Conservation (phyloP, 1,140 invertebrate genomes). For the Leguminivora glycinivorella region DNA sequence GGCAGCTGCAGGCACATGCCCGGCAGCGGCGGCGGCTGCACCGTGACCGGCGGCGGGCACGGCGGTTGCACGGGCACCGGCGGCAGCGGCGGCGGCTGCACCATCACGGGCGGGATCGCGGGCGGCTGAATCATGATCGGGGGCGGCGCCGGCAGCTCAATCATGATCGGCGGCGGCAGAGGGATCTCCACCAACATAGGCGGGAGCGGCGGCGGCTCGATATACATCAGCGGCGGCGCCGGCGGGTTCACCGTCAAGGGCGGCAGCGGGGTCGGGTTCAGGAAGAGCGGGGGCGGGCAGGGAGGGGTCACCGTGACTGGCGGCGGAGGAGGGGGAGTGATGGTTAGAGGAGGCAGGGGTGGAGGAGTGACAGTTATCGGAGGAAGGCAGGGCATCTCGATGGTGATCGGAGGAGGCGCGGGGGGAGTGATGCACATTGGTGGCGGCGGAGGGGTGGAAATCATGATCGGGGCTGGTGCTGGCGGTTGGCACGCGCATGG, state of each 20-base stretch:
- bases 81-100: conserved; percentile 55
- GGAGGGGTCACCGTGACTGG: conserved; percentile 42
- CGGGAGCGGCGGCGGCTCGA: conserved; percentile 56
- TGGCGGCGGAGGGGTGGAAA: conserved; percentile 41
- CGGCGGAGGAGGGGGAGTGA: conserved; percentile 52
- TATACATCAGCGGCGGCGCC: conserved; percentile 48
- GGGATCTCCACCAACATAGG: conserved; percentile 62
- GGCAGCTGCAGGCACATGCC: conserved; percentile 26
- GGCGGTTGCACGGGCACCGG: conserved; percentile 64
- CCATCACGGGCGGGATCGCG: conserved; percentile 53
- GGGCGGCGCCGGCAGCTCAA: conserved; percentile 56
- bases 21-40: conserved; percentile 54
- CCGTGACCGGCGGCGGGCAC: conserved; percentile 50
- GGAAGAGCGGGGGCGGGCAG: conserved; percentile 10
- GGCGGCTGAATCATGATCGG: conserved; percentile 62
- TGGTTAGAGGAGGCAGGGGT: conserved; percentile 49
- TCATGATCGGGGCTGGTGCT: conserved; percentile 43
- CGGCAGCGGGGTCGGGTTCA: conserved; percentile 50
- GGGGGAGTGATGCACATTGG: conserved; percentile 53
- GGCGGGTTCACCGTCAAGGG: conserved; percentile 63
- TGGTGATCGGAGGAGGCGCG: conserved; percentile 49
- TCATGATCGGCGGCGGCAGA: conserved; percentile 53
- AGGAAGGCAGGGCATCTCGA: conserved; percentile 52
- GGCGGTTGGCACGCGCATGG: conserved; percentile 12
- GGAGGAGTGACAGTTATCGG: conserved; percentile 57